Conservation (phyloP, 2,888 invertebrate genomes). For the Nomada fucata region DNA sequence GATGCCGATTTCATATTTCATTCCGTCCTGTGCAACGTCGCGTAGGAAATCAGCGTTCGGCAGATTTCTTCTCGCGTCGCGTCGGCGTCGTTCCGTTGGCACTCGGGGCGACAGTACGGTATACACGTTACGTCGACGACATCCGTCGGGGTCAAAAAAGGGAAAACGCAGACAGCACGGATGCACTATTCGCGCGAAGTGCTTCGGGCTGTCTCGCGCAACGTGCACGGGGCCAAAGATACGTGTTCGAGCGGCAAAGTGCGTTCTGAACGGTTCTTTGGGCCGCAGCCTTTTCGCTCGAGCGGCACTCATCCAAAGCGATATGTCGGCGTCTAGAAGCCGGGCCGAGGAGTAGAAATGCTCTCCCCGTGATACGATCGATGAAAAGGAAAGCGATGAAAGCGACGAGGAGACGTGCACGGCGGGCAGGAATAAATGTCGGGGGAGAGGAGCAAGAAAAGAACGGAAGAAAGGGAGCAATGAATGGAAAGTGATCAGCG, state of each 20-base stretch:
- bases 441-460: neutral
- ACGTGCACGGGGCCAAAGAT: slow-evolving; percentile 19
- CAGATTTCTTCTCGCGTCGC: neutral
- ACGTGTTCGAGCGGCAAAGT: slow-evolving; percentile 42
- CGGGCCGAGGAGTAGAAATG: slow-evolving; percentile 8
- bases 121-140: neutral
- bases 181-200: slow-evolving; percentile 7
- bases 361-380: slow-evolving; percentile 21
- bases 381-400: neutral
- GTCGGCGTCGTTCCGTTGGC: slow-evolving; percentile 2
- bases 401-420: neutral
- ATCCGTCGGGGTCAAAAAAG: neutral
- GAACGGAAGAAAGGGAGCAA: neutral
- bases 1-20: neutral
- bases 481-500: slow-evolving; percentile 2
- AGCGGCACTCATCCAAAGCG: slow-evolving; percentile 22
- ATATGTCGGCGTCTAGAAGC: slow-evolving; percentile 24
- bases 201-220: slow-evolving; percentile 20
- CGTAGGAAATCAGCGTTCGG: slow-evolving; percentile 6
- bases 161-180: slow-evolving; percentile 1
- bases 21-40: too few species aligned
- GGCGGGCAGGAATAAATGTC: neutral
- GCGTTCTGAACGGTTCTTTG: slow-evolving; percentile 38
- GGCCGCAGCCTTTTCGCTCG: slow-evolving; percentile 24
- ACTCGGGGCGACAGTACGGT: neutral